phyloP scores from a whole-genome alignment of 2,888 invertebrate genomes.

The Napeogenes sylphis region DNA sequence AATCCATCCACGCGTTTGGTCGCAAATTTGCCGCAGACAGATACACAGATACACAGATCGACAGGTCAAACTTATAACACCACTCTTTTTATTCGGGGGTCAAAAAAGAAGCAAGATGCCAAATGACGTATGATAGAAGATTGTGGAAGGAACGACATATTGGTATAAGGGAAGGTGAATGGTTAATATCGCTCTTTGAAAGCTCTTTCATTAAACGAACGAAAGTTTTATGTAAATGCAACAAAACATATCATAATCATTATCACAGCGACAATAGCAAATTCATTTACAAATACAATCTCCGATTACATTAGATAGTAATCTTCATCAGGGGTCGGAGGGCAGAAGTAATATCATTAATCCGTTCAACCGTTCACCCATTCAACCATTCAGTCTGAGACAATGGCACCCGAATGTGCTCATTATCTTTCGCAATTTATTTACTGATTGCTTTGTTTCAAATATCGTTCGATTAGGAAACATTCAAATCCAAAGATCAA shows the following conservation, averaged over 20 bases:
- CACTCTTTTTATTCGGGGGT: too few relatives aligned
- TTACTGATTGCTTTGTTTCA: slow-evolving; percentile 20
- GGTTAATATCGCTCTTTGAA: too few relatives aligned
- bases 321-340: slow-evolving; percentile 42
- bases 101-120: too few relatives aligned
- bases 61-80: too few relatives aligned
- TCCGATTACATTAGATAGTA: slow-evolving; percentile 44
- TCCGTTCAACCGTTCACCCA: slow-evolving; percentile 42
- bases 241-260: not conserved
- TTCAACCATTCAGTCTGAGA: slow-evolving; percentile 54
- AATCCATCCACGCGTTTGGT: too few relatives aligned
- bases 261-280: not conserved
- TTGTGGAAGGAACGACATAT: too few relatives aligned
- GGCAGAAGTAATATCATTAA: slow-evolving; percentile 51
- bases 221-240: not conserved
- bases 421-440: slow-evolving; percentile 42
- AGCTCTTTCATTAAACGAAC: not conserved
- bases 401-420: slow-evolving; percentile 65
- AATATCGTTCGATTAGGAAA: slow-evolving; percentile 19
- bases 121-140: too few relatives aligned
- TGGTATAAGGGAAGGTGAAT: too few relatives aligned
- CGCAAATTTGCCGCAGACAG: too few relatives aligned
- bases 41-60: too few relatives aligned
- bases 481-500: slow-evolving; percentile 22
- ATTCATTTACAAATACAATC: slow-evolving; percentile 34